Evolutionary conservation across 2,888 invertebrate genomes (phyloP), one percentile per base, ranked within the genome.

Genomic region (Cantharis nigra): DNA sequence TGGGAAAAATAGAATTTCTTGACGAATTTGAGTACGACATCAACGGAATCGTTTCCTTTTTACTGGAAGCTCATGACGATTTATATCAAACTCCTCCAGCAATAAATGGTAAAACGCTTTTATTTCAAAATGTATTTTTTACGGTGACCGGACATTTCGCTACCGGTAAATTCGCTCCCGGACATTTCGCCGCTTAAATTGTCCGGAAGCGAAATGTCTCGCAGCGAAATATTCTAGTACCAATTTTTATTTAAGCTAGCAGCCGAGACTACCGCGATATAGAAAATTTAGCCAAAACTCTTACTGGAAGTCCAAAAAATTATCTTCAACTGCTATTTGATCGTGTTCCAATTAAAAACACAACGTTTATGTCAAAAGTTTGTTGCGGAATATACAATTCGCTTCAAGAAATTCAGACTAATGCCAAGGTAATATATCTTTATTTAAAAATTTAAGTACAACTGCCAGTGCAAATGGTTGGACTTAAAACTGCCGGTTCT

Each of bases 401-500:
- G 0, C 70, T 82, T 10, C 9, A 76, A 30, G 62, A 72, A 10
- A 77, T 82, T 62, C 77, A 82, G 63, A 14, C n/a, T 2, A 69
- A 77, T 14, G 80, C 82, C 4, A 75, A 80, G 79, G 83, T 83
- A 78, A 82, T 83, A 78, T 75, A n/a, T 11, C 62, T 74, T 72
- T 74, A 72, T 18, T 28, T 67, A 16, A 69, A 13, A 63, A 67
- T 23, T 28, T 67, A 20, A 69, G 18, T 63, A 67, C 65, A 67
- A 18, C 26, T 67, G n/a, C 83, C 86, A 1, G 49, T 49, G 77
- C 89, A 89, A 79, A 87, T 84, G 4, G 84, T 85, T 13, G 87
- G 87, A 75, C 87, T 87, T 63, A 85, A 79, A 63, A 81, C 89
- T 1, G 90, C 85, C 0, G 92, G 91, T 75, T 89, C 87, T 14